A percentile compares a stretch with the other conserved stretches of the same genome.
Evolutionary conservation across 2,888 invertebrate genomes (phyloP).

Genomic region (Dromius quadrimaculatus): DNA sequence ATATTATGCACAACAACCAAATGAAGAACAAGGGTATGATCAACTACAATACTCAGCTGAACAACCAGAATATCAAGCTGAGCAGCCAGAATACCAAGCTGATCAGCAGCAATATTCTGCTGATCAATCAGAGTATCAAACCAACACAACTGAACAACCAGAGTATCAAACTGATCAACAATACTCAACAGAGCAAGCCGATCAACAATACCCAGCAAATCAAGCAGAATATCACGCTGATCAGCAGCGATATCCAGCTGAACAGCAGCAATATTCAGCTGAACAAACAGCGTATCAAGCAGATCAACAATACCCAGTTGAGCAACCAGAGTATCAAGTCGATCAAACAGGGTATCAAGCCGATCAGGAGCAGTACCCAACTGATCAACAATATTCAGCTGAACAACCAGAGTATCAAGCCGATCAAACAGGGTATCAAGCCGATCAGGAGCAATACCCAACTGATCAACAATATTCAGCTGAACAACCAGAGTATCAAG

Average conservation of each 20-base stretch:
- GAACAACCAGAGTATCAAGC: constrained; percentile 36
- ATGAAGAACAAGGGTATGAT: neutral
- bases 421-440: constrained; percentile 4
- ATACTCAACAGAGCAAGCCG: constrained; percentile 52
- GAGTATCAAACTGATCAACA: constrained; percentile 52
- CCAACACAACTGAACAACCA: constrained; percentile 52
- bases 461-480: constrained; percentile 49
- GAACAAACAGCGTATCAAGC: constrained; percentile 6
- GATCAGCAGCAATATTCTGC: neutral
- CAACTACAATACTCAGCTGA: neutral
- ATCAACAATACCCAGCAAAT: constrained; percentile 52
- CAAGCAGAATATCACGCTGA: constrained; percentile 50
- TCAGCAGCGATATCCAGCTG: constrained; percentile 46
- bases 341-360: neutral
- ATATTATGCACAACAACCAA: constrained; percentile 21
- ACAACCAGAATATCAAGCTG: constrained; percentile 35
- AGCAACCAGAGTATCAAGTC: neutral
- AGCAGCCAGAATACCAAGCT: neutral
- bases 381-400: constrained; percentile 13
- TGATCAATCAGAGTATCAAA: constrained; percentile 53
- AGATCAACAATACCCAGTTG: constrained; percentile 36
- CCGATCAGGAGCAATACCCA: constrained; percentile 10
- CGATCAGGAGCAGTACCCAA: neutral
- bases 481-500: constrained; percentile 3
- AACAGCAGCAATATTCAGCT: constrained; percentile 35